Base-by-base conservation (phyloP, 1,140 invertebrate species). In the Myzus persicae region DNA sequence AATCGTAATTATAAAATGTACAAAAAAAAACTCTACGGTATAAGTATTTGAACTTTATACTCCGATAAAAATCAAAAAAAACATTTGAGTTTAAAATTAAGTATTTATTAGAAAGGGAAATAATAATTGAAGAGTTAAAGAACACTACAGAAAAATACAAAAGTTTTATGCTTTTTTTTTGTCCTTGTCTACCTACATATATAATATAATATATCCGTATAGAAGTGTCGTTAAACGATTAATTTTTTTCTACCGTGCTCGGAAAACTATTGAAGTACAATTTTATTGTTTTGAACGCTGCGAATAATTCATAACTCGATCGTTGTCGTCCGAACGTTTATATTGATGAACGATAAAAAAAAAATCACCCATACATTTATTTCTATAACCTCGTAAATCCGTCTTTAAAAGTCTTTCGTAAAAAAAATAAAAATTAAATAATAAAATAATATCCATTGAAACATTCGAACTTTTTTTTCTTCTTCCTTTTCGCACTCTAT, bases 231-330 rank as follows among this genome's bases (percentile, higher is more conserved):
- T 9, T 88, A 36, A 48, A 48, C 44, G 31, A 48, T 88, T 88
- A 36, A n/a, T 88, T 40, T 67, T 90, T 90, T 90, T 38, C n/a
- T 36, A 38, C 36, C 22, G 22, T 31, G 38, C 88, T 90, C 48
- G 38, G 48, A 90, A 90, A 54, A 54, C 48, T 54, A 42, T 36
- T 54, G 24, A 54, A 54, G 88, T 36, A 81, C n/a, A 36, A 36
- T 90, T 40, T 90, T 54, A 54, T 90, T 90, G 48, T 90, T 90
- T 90, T 18, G 36, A 51, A 51, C 46, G 26, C n/a, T 51, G 48
- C 48, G 31, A 51, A 54, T 54, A 54, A 90, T 40, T 40, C 48
- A 54, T 90, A 54, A 90, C 48, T 54, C 48, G 24, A 90, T 90
- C 40, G 46, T 90, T 59, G 46, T 90, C 38, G 20, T 46, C n/a